Percentiles rank a stretch among this genome's conserved stretches.
phyloP scores from a whole-genome alignment of 1,140 invertebrate species.

The Coenobita brevimanus region DNA sequence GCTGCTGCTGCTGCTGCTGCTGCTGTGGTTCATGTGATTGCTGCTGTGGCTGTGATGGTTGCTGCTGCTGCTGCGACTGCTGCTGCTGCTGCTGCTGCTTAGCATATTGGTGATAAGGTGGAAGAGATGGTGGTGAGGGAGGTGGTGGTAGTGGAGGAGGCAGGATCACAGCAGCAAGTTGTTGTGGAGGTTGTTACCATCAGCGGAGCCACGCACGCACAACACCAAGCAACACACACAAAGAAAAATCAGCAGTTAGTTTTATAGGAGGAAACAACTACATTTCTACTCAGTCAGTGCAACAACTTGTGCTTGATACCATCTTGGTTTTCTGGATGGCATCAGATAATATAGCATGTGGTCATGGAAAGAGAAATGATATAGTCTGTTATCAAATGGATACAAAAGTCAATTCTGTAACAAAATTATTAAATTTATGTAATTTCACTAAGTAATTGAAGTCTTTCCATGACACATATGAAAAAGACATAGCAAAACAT shows the following conservation, averaged over 20 bases:
- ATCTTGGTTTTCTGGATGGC: constrained; percentile 53
- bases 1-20: constrained; percentile 52
- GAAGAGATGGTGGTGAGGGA: constrained; percentile 49
- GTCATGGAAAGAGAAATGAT: constrained; percentile 26
- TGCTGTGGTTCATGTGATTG: constrained; percentile 9
- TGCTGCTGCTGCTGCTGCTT: constrained; percentile 36
- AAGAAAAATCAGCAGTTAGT: constrained; percentile 61
- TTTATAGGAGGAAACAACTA: constrained; percentile 48
- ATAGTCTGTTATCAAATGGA: no score
- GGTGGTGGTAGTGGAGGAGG: constrained; percentile 29
- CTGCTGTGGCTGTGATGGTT: constrained; percentile 39
- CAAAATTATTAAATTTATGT: no score
- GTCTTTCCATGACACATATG: no score
- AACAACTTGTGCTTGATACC: constrained; percentile 36
- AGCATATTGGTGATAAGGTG: constrained; percentile 52
- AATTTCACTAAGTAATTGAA: no score
- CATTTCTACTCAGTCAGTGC: constrained; percentile 51
- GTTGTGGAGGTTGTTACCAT: constrained; percentile 50
- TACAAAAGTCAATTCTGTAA: no score
- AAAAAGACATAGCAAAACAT: no score
- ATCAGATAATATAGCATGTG: constrained; percentile 3
- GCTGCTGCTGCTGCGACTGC: constrained; percentile 40
- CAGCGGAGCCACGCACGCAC: constrained; percentile 62
- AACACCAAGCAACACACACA: constrained; percentile 66
- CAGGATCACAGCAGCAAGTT: constrained; percentile 36